Base-by-base conservation (phyloP, 2,113 vertebrate genomes). In the Crypturellus undulatus region DNA sequence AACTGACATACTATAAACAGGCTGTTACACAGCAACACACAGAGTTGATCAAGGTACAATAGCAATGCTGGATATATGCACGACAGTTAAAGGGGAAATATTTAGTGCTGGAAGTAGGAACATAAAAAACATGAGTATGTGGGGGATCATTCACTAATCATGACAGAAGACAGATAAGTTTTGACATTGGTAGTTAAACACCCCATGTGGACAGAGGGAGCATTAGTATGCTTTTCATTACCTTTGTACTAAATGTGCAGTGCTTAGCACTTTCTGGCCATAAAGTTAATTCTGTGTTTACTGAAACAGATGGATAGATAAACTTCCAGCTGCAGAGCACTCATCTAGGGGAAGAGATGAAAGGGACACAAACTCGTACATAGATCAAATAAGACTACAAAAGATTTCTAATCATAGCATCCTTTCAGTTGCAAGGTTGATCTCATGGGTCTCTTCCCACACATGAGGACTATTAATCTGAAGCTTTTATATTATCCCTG, bases 231-330 rank as follows among this genome's bases (percentile, higher is more conserved):
- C 43, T 40, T 93, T 94, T 73, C 69, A 65, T 78, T 90, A 82
- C 60, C 60, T 90, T 75, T 64, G 73, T 30, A 68, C 16, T 69
- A 81, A 67, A 32, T 60, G 42, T 81, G 83, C 78, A 84, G 54
- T 20, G 26, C 64, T 81, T 84, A 79, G 51, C 72, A 73, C 62
- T 95, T 94, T 92, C 80, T 78, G 68, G 32, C 25, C 51, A 36
- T 93, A 76, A 97, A 96, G 71, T 92, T 93, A 89, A 94, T 96
- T 94, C 84, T 91, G 49, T 92, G 63, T 87, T 96, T 96, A 78
- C 82, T 88, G 54, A 96, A 95, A 92, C 79, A 96, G 92, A 90
- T 83, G 70, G 60, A 78, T 51, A 93, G 75, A 83, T 82, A 79
- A 90, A 28, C 45, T 90, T 84, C 89, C 87, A 96, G 81, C 73